Evolutionary conservation across 2,888 invertebrate species (phyloP), one percentile per base, ranked within the genome.

Genomic region (Drosophila nigricruria): DNA sequence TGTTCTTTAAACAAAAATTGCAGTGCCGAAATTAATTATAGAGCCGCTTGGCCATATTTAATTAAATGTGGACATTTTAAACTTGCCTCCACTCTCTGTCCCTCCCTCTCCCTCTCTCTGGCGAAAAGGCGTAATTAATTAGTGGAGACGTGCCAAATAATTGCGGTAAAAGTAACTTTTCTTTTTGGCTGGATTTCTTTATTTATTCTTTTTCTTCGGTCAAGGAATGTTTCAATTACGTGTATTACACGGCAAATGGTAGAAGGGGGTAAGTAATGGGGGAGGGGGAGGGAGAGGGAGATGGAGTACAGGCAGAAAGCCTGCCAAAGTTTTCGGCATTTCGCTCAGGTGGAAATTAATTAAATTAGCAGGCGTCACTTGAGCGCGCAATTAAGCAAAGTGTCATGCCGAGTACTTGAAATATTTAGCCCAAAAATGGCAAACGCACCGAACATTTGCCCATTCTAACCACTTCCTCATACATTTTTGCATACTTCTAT

Each of bases 341-440:
- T 47, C 36, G 59, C 64, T 66, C 86, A 83, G 87, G 90, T 86
- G 81, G 70, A 88, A 83, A 90, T 90, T 83, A 90, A 83, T 90
- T 88, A 90, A 83, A 90, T 90, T 83, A 83, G 90, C 90, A 79
- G 77, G 87, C 90, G 87, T 90, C 79, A 81, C 73, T 77, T 77
- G 72, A 77, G 66, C 81, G 81, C 77, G 63, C 82, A 88, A 88
- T 90, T 88, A 79, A 71, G 76, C 80, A 89, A 82, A 83, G 87
- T 90, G 88, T 85, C 89, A 88, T 58, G 45, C 79, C 50, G 70
- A 69, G 73, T 12, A 79, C 85, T 70, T 66, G 66, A 85, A 82
- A 88, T 85, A 78, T 81, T 88, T 81, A 59, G 42, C 38, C 47
- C 73, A 52, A 64, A 60, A 63, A 60, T 70, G 61, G 59, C 79